Conservation (phyloP, 2,888 invertebrate species). For the Diaprepes abbreviatus region DNA sequence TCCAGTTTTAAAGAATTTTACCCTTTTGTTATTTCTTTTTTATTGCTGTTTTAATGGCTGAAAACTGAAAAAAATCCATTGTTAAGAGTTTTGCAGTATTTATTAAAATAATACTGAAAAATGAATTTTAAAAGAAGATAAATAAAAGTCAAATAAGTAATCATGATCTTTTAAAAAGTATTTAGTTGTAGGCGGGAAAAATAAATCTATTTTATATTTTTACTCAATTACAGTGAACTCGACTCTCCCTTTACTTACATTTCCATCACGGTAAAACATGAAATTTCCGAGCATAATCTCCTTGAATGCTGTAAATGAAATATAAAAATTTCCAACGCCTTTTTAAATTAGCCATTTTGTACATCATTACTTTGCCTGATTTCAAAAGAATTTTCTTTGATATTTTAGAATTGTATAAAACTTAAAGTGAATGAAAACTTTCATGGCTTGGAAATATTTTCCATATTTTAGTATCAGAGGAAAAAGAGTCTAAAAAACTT, state of each 20-base stretch:
- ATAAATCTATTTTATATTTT: conserved; percentile 6
- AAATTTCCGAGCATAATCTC: conserved; percentile 2
- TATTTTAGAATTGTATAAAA: background rate
- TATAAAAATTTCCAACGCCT: background rate
- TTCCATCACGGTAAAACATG: background rate
- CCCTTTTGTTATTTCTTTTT: too few relatives aligned
- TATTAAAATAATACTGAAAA: too few relatives aligned
- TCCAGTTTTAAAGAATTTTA: too few relatives aligned
- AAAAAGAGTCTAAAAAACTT: too few relatives aligned
- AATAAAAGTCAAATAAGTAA: too few relatives aligned
- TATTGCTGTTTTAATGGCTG: too few relatives aligned
- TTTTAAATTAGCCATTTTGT: background rate
- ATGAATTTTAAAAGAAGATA: too few relatives aligned
- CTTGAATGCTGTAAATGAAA: background rate
- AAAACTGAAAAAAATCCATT: too few relatives aligned
- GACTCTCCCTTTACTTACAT: background rate
- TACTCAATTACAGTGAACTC: conserved; percentile 6
- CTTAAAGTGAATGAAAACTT: background rate
- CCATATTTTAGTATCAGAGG: too few relatives aligned
- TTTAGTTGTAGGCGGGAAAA: background rate
- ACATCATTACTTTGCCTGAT: background rate
- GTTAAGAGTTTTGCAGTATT: too few relatives aligned
- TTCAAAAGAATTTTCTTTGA: background rate
- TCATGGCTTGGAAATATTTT: too few relatives aligned
- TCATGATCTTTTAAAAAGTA: background rate